phyloP scores from a whole-genome alignment of 2,797 vertebrate species.

The Myotis findleyi region DNA sequence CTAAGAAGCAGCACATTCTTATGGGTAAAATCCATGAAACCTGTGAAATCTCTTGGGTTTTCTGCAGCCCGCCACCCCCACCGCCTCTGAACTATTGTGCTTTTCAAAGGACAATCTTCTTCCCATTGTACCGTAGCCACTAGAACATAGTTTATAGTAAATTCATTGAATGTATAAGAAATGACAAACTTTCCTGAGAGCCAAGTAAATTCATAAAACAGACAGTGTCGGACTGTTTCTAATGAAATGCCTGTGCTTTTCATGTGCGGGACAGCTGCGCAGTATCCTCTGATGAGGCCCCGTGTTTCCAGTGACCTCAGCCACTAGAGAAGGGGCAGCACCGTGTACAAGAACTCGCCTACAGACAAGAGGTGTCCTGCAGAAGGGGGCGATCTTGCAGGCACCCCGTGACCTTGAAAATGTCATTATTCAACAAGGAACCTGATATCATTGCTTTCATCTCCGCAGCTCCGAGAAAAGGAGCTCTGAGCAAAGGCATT shows the following conservation, averaged over 20 bases:
- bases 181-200: not conserved
- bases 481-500: not conserved
- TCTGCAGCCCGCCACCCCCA: too few relatives aligned
- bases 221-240: not conserved
- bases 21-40: not conserved
- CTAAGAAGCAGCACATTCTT: not conserved
- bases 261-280: rapidly evolving
- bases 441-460: not conserved
- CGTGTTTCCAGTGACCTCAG: not conserved
- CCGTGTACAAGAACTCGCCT: not conserved
- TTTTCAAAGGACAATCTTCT: not conserved
- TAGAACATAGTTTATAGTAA: not conserved
- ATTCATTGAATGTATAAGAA: not conserved
- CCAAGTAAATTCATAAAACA: not conserved
- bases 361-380: rapidly evolving
- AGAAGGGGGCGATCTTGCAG: not conserved
- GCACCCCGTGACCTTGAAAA: not conserved
- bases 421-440: not conserved
- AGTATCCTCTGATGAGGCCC: too few relatives aligned
- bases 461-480: not conserved
- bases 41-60: not conserved
- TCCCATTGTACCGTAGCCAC: not conserved
- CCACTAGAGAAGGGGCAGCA: not conserved
- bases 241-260: rapidly evolving
- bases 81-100: not conserved